phyloP scores from a whole-genome alignment of 2,113 vertebrate species.

The Tragelaphus buxtoni region DNA sequence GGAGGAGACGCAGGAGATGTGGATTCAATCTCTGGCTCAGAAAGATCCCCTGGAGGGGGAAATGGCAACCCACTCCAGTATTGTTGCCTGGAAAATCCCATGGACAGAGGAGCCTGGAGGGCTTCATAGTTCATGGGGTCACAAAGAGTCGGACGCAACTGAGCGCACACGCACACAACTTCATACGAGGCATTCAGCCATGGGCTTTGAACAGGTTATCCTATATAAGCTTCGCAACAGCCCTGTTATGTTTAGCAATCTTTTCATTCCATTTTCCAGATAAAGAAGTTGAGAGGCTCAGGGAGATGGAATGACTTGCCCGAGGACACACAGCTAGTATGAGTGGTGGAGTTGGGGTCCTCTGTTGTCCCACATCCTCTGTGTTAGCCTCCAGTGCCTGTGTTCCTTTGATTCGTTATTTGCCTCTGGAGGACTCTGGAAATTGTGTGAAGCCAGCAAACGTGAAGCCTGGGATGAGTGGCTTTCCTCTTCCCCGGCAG shows the following conservation, averaged over 20 bases:
- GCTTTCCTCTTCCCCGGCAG: background rate
- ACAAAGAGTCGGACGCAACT: background rate
- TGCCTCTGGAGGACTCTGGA: background rate
- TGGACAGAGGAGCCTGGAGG: background rate
- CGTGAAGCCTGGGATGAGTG: background rate
- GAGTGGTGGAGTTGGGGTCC: background rate
- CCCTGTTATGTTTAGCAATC: background rate
- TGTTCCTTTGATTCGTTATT: background rate
- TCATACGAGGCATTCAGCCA: background rate
- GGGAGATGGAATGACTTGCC: background rate
- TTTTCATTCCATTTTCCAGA: background rate
- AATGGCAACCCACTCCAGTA: background rate
- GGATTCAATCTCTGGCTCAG: background rate
- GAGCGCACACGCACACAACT: rapidly evolving
- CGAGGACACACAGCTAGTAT: background rate
- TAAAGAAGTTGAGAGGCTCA: background rate
- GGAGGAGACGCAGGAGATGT: background rate
- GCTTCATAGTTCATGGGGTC: background rate
- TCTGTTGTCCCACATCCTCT: background rate
- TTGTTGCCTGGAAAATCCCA: background rate
- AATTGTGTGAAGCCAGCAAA: background rate
- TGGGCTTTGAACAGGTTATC: background rate
- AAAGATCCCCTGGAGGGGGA: background rate
- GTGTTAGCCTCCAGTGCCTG: background rate
- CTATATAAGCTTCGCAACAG: background rate